phyloP scores from a whole-genome alignment of 2,888 invertebrate species.

The Apeira syringaria region DNA sequence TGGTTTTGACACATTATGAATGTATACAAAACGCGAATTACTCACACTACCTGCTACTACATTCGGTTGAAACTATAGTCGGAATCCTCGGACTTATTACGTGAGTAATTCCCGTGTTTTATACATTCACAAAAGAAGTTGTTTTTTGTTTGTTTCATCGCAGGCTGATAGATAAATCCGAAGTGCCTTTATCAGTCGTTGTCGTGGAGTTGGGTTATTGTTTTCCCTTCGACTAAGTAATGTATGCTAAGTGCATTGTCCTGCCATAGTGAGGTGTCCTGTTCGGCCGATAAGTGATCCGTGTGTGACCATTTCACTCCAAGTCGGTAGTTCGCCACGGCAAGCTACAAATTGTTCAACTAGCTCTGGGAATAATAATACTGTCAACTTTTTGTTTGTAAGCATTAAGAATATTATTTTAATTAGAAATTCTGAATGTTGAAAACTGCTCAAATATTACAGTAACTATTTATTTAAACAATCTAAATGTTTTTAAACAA shows the following conservation, averaged over 20 bases:
- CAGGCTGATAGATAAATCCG: slow-evolving; percentile 3
- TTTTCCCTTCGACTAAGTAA: slow-evolving; percentile 52
- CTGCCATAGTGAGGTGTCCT: slow-evolving; percentile 45
- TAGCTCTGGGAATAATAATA: slow-evolving; percentile 17
- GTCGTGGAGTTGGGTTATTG: slow-evolving; percentile 47
- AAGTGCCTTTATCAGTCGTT: slow-evolving; percentile 46
- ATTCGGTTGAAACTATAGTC: too few species aligned
- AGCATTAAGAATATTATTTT: too few species aligned
- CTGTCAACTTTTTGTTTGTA: slow-evolving; percentile 5
- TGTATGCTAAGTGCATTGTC: slow-evolving; percentile 63
- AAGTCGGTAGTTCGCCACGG: slow-evolving; percentile 24
- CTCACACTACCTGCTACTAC: too few species aligned
- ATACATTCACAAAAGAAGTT: too few species aligned
- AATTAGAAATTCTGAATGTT: too few species aligned
- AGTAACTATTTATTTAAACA: too few species aligned
- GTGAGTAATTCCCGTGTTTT: too few species aligned
- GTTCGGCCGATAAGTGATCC: slow-evolving; percentile 43
- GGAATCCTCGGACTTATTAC: too few species aligned
- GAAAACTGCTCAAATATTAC: too few species aligned
- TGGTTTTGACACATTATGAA: too few species aligned
- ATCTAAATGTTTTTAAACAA: too few species aligned
- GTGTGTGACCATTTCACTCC: slow-evolving; percentile 34
- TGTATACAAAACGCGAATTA: too few species aligned
- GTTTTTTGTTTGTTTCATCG: slow-evolving; percentile 4
- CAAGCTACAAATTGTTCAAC: slow-evolving; percentile 31